Evolutionary conservation across 2,113 vertebrate genomes (phyloP), one percentile per base, ranked within the genome.

Genomic region (Neofelis nebulosa): DNA sequence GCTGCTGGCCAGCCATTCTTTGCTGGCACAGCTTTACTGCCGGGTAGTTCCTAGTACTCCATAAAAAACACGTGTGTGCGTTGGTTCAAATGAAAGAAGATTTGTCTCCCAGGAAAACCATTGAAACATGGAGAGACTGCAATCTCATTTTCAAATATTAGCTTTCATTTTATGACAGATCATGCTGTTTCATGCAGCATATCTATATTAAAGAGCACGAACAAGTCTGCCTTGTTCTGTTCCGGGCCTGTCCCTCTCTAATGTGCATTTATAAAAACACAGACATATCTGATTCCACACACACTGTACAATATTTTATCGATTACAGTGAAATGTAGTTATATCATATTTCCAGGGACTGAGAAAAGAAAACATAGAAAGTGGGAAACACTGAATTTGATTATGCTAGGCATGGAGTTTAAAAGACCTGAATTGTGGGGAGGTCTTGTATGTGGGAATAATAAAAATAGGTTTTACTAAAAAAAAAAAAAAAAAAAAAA

Each of bases 361-460:
- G 95, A 96, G 98, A 96, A 98, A 98, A 97, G 97, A 98, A 98
- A 98, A 98, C 97, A 97, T 89, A 97, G 93, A 97, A 97, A 98
- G 96, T 97, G 95, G 98, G 91, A 97, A 98, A 98, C 97, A 97
- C 94, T 98, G 98, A 98, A 97, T 98, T 97, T 97, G 98, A 97
- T 98, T 97, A 98, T 98, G 82, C 48, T 27, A 86, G 94, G 91
- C 93, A 85, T 52, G 80, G 91, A 41, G 45, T 97, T 97, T 98
- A 91, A 97, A 97, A 98, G 96, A 74, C 81, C 97, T 91, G 94
- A 83, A 97, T 76, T 98, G 97, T 89, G 82, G 98, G 96, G 96
- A 95, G 95, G 97, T 96, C 98, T 96, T 97, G n/a, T 97, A 89
- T 78, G 57, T 92, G 94, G 91, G 89, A 91, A 98, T 97, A 97